Base-by-base conservation (phyloP, 1,140 invertebrate genomes). In the Cydia fagiglandana region DNA sequence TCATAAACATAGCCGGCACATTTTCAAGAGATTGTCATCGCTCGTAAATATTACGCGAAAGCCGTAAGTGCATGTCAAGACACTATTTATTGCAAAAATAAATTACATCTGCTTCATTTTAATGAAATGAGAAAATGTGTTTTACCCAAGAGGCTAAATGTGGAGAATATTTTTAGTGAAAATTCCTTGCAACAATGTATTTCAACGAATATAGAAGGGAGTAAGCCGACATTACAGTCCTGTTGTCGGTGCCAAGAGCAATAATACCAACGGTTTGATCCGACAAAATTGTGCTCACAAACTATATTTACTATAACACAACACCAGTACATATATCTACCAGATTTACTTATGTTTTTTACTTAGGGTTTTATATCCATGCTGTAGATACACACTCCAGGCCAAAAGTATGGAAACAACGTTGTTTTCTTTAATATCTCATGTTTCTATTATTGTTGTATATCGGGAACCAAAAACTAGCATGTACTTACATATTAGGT, bases 101-200 rank as follows among this genome's bases (percentile, higher is more conserved):
- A 61, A 61, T 61, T 61, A 61, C 20, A 24, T 61, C 20, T 53
- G 50, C n/a, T 61, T 24, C 56, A 61, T 61, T 61, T 61, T 20
- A 61, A 61, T 61, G 56, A 61, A 61, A 61, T 61, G 56, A 20
- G 56, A 61, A 61, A 61, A n/a, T 61, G n/a, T 61, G 20, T 61
- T 61, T 61, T 12, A 61, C 9, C 20, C 56, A 24, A 61, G 56
- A 17, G 56, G 56, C 56, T 61, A 61, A 61, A 61, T 61, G 56
- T 24, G 20, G 56, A 61, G 73, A 66, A 77, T 78, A 77, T 79
- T 78, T 75, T 77, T 74, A 66, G 53, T 64, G 38, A 38, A 74
- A 75, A 73, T 78, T 74, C 38, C 53, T 74, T 50, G 75, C 81
- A 77, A 84, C 79, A 82, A 82, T 78, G 81, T 83, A 30, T 80